Percentiles rank a stretch among this genome's conserved stretches.
Conservation (phyloP, 2,797 vertebrate species). For the Lindbergichthys nudifrons region DNA sequence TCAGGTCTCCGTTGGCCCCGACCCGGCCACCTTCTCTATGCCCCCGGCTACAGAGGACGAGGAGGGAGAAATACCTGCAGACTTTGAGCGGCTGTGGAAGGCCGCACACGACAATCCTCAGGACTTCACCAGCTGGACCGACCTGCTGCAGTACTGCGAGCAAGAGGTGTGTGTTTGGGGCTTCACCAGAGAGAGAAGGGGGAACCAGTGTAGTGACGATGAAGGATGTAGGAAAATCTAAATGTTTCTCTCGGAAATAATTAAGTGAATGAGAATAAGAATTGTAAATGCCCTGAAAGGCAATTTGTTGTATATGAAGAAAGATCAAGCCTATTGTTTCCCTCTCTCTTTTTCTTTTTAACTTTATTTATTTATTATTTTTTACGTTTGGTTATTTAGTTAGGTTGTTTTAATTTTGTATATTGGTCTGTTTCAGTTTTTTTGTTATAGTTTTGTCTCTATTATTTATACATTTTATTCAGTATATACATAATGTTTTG, state of each 20-base stretch:
- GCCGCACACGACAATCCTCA: conserved; percentile 82
- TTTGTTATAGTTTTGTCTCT: too few relatives aligned
- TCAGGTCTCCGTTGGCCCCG: conserved; percentile 29
- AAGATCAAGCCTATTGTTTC: too few relatives aligned
- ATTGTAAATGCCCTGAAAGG: too few relatives aligned
- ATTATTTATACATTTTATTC: too few relatives aligned
- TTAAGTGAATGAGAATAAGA: too few relatives aligned
- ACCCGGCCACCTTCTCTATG: conserved; percentile 46
- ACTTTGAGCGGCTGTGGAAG: conserved; percentile 87
- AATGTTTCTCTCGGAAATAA: neutral
- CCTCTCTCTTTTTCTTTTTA: too few relatives aligned
- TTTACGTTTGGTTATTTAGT: too few relatives aligned
- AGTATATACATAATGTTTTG: too few relatives aligned
- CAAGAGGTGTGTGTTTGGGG: conserved; percentile 82
- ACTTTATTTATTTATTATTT: too few relatives aligned
- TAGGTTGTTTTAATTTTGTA: too few relatives aligned
- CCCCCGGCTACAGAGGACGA: conserved; percentile 68
- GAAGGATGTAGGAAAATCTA: neutral
- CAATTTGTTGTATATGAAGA: too few relatives aligned
- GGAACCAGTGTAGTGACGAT: neutral
- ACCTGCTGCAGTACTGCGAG: conserved; percentile 89
- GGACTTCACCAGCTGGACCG: conserved; percentile 88
- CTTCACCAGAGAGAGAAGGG: neutral
- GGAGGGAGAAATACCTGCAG: conserved; percentile 80
- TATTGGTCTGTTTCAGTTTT: too few relatives aligned